Base-by-base conservation (phyloP, 1,140 invertebrate genomes). In the Thrips palmi region DNA sequence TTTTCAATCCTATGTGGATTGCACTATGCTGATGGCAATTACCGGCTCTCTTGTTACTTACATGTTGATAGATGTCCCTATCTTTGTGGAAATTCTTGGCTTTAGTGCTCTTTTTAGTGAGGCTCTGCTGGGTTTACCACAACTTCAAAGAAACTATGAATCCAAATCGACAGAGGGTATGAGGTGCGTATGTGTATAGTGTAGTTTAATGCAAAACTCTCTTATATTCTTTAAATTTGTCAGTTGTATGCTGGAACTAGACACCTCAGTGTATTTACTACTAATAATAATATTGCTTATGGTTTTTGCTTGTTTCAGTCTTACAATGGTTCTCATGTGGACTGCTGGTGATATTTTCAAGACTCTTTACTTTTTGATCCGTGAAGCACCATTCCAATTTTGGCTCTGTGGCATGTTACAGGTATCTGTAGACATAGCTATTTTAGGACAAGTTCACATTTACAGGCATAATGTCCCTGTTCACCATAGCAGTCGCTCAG, bases 291-390 rank as follows among this genome's bases (percentile, higher is more conserved):
- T 35, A 25, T 27, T 35, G n/a, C 43, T 36, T 36, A 39, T 23
- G 15, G 17, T 25, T 42, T 46, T 54, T 21, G 36, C 57, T 55
- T 57, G 50, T 67, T 76, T 52, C 58, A 85, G 78, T 56, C 60
- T 83, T 42, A 68, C 71, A 43, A 98, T 97, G 93, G 93, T 98
- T 24, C 60, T 83, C 14, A 86, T 97, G 76, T 98, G 94, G 94
- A 86, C 87, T 7, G 68, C 73, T 45, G 81, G 82, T 47, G 94
- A 99, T 66, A 62, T 92, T 28, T 97, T 94, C 57, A 99, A 99
- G 64, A 98, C 93, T 43, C 69, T 74, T 35, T 98, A 98, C 57
- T 99, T 97, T 60, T 67, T 97, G 40, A 54, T 88, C 37, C 69
- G 86, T 47, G 67, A 80, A 44, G 82, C 88, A 8, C 93, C 94